Evolutionary conservation across 2,797 vertebrate genomes (phyloP).

Genomic region (Lycodopsis pacificus): DNA sequence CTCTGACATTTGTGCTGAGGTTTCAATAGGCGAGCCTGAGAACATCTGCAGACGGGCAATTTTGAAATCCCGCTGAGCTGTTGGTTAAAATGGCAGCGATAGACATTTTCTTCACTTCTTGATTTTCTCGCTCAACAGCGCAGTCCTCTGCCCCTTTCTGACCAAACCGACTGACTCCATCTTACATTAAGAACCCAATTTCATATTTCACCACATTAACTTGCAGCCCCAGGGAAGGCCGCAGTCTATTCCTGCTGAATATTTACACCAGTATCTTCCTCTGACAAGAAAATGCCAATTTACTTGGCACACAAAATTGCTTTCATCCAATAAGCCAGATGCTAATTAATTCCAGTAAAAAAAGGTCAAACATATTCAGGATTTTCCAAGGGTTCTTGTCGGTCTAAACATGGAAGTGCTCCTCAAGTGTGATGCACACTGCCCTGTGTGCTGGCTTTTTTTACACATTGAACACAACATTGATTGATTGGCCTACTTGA

Average conservation of each 20-base stretch:
- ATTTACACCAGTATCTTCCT: slow-evolving; percentile 63
- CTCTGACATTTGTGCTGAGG: slow-evolving; percentile 51
- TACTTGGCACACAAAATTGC: slow-evolving; percentile 51
- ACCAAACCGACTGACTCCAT: slow-evolving; percentile 27
- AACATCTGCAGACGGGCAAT: slow-evolving; percentile 38
- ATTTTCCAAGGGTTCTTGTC: slow-evolving; percentile 46
- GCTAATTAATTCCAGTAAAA: slow-evolving; percentile 72
- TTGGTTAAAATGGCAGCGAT: slow-evolving; percentile 46
- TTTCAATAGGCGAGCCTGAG: slow-evolving; percentile 34
- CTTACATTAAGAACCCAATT: slow-evolving; percentile 40
- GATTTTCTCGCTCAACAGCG: slow-evolving; percentile 16
- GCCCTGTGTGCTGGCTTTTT: slow-evolving; percentile 28
- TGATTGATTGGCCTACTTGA: slow-evolving; percentile 22
- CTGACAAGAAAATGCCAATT: slow-evolving; percentile 67
- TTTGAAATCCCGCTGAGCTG: slow-evolving; percentile 40
- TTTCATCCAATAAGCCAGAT: slow-evolving; percentile 71
- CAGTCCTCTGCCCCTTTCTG: slow-evolving; percentile 28
- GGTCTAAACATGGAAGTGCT: slow-evolving; percentile 50
- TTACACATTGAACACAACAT: slow-evolving; percentile 21
- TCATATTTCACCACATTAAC: slow-evolving; percentile 52
- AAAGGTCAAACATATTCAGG: slow-evolving; percentile 75
- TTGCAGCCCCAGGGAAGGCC: slow-evolving; percentile 51
- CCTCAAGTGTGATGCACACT: slow-evolving; percentile 29
- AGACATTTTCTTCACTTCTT: slow-evolving; percentile 31
- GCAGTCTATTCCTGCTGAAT: slow-evolving; percentile 60